Conservation (phyloP, 2,113 vertebrate genomes). For the Nycticorax nycticorax region DNA sequence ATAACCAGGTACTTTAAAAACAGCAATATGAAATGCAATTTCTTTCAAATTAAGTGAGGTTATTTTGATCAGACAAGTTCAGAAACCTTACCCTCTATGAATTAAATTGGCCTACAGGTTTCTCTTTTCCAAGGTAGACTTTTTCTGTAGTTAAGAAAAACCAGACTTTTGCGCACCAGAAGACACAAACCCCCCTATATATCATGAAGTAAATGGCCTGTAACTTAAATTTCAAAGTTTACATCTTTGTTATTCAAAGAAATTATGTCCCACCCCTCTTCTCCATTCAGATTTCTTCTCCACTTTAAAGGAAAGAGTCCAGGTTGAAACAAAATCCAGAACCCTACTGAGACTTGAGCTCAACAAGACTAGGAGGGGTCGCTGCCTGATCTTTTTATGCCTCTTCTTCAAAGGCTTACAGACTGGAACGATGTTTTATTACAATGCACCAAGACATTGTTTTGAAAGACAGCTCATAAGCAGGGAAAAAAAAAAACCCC, state of each 20-base stretch:
- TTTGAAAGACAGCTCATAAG: neutral
- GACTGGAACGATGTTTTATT: neutral
- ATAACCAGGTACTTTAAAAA: neutral
- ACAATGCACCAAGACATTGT: neutral
- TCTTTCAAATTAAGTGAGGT: constrained; percentile 24
- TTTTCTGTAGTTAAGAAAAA: neutral
- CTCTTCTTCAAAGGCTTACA: neutral
- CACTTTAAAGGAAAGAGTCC: neutral
- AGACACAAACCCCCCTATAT: neutral
- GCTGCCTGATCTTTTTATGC: neutral
- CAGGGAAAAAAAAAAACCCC: neutral
- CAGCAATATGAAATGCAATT: neutral
- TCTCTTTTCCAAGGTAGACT: neutral
- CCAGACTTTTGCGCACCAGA: neutral
- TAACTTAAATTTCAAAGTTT: neutral
- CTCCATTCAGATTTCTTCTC: neutral
- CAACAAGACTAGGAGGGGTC: neutral
- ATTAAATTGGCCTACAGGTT: neutral
- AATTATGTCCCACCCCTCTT: neutral
- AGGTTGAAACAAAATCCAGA: neutral
- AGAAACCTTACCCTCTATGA: neutral
- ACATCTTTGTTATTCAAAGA: neutral
- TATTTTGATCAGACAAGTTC: constrained; percentile 32
- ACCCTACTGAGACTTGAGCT: neutral
- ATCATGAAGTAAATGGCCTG: neutral